Evolutionary conservation across 2,888 invertebrate genomes (phyloP).

Genomic region (Euphydryas editha): DNA sequence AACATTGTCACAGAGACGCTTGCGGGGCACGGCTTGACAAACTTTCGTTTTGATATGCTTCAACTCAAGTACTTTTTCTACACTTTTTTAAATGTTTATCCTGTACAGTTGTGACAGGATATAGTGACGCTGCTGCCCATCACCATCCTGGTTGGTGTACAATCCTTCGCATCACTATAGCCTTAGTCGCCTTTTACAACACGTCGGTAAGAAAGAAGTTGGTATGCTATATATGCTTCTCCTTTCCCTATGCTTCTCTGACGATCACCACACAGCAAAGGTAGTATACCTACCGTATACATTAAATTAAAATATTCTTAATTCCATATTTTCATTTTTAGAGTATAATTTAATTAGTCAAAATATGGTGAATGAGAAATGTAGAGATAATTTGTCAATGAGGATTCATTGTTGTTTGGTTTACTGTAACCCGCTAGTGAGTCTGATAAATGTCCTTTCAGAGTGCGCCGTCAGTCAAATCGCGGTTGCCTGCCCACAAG

Average conservation of each 20-base stretch:
- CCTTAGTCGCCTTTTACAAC: too few species aligned
- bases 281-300: too few species aligned
- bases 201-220: too few species aligned
- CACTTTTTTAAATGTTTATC: too few species aligned
- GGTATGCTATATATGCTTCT: too few species aligned
- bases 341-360: constrained; percentile 18
- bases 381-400: constrained; percentile 81
- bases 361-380: constrained; percentile 52
- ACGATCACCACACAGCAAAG: too few species aligned
- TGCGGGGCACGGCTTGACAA: neutral
- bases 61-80: neutral
- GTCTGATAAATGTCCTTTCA: constrained; percentile 83
- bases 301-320: too few species aligned
- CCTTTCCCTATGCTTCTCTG: too few species aligned
- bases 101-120: too few species aligned
- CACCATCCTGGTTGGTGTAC: too few species aligned
- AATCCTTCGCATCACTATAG: too few species aligned
- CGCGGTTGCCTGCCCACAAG: constrained; percentile 82
- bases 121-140: too few species aligned
- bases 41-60: neutral
- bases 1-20: constrained; percentile 26
- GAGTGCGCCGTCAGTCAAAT: constrained; percentile 82
- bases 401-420: constrained; percentile 83
- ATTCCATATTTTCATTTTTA: neutral
- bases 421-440: constrained; percentile 81